Conservation (phyloP, 1,140 invertebrate genomes). For the Gryon sp. region DNA sequence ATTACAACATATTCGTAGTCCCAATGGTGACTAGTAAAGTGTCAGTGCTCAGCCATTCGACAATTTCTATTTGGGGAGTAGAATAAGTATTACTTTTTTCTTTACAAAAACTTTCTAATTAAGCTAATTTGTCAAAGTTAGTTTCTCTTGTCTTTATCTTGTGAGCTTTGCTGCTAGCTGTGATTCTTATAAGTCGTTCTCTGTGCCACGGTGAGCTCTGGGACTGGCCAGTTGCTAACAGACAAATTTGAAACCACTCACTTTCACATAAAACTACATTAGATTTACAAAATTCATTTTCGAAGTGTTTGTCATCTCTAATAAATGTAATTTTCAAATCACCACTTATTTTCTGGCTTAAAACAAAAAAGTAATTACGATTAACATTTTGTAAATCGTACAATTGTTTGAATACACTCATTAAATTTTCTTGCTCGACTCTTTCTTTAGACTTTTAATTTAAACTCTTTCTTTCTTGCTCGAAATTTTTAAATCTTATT, state of each 20-base stretch:
- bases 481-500: too few relatives aligned
- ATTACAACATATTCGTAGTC: too few relatives aligned
- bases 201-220: constrained; percentile 10
- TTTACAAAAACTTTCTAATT: not conserved
- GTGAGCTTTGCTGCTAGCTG: constrained; percentile 14
- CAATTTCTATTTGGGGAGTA: too few relatives aligned
- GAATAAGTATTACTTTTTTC: constrained; percentile 10
- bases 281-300: constrained; percentile 2
- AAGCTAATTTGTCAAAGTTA: constrained; percentile 12
- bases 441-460: not conserved
- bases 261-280: not conserved
- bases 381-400: too few relatives aligned
- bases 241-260: not conserved
- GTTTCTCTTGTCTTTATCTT: constrained; percentile 3
- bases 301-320: too few relatives aligned
- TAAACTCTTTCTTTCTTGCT: not conserved
- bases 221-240: constrained; percentile 9
- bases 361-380: not conserved
- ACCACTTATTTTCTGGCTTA: not conserved
- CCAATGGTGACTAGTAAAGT: too few relatives aligned
- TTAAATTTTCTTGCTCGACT: not conserved
- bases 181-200: constrained; percentile 14
- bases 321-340: not conserved
- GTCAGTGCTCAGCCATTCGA: too few relatives aligned
- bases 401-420: too few relatives aligned